phyloP scores from a whole-genome alignment of 2,113 vertebrate species.

The Oryzias curvinotus region DNA sequence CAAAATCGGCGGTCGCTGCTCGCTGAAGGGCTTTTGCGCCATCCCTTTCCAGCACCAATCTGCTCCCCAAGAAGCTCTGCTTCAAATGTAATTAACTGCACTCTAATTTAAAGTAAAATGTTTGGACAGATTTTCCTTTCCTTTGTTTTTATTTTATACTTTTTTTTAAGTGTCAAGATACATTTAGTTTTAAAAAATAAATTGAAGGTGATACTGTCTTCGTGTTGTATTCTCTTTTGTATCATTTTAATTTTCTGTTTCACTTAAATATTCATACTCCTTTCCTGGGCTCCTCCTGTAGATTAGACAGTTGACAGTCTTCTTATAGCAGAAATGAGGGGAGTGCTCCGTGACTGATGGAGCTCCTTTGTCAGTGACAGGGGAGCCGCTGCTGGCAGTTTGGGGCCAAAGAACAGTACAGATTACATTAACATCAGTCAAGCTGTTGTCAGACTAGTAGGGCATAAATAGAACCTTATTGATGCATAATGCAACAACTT shows the following conservation, averaged over 20 bases:
- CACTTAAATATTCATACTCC: conserved; percentile 15
- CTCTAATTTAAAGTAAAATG: conserved; percentile 15
- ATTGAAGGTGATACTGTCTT: background rate
- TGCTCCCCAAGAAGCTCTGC: conserved; percentile 35
- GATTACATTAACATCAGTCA: conserved; percentile 77
- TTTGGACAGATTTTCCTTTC: background rate
- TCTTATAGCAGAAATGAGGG: conserved; percentile 67
- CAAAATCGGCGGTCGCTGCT: conserved; percentile 44
- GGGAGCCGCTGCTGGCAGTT: conserved; percentile 70
- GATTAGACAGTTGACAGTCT: conserved; percentile 69
- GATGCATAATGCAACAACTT: conserved; percentile 73
- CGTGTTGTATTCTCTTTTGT: background rate
- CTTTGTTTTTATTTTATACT: background rate
- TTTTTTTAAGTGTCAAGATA: background rate
- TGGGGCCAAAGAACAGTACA: conserved; percentile 72
- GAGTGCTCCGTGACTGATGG: conserved; percentile 72
- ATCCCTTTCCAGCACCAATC: conserved; percentile 29
- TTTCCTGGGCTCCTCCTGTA: conserved; percentile 55
- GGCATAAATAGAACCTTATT: conserved; percentile 74
- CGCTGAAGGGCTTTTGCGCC: conserved; percentile 37
- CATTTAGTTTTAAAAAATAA: background rate
- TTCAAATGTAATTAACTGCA: conserved; percentile 30
- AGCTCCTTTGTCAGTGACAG: conserved; percentile 69
- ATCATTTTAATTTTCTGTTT: conserved; percentile 19
- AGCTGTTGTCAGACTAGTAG: conserved; percentile 68